phyloP scores from a whole-genome alignment of 2,888 invertebrate species.

The Diarsia brunnea region DNA sequence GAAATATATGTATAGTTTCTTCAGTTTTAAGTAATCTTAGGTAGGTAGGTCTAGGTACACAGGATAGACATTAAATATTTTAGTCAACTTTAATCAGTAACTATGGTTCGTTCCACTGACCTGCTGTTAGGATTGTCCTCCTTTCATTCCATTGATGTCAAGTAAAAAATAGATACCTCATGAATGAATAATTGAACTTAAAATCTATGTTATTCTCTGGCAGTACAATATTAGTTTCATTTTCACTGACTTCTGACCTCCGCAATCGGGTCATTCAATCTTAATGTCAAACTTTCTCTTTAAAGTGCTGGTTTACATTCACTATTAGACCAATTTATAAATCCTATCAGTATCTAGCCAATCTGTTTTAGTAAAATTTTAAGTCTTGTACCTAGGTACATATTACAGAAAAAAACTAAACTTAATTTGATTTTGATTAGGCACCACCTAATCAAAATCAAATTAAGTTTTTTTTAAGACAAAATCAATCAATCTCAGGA shows the following conservation, averaged over 20 bases:
- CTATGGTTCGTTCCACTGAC: neutral
- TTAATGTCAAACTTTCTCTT: slow-evolving; percentile 17
- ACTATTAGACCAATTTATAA: neutral
- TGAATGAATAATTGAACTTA: neutral
- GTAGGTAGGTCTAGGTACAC: neutral
- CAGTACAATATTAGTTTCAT: neutral
- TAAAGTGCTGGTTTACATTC: neutral
- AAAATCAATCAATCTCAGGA: neutral
- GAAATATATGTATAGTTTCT: neutral
- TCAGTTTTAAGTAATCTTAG: neutral
- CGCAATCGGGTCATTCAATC: neutral
- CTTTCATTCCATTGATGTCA: neutral
- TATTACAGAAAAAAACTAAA: neutral
- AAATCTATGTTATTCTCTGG: neutral
- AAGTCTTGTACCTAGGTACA: no score
- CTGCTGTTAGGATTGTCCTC: neutral
- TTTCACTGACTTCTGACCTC: slow-evolving; percentile 4
- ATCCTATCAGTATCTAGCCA: neutral
- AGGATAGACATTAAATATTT: neutral
- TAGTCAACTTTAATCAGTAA: neutral
- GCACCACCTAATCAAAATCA: no score
- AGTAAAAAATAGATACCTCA: neutral
- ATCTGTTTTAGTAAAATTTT: no score
- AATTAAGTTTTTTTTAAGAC: neutral
- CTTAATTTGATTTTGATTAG: neutral